Evolutionary conservation across 2,113 vertebrate species (phyloP).

Genomic region (Eulemur macaco): DNA sequence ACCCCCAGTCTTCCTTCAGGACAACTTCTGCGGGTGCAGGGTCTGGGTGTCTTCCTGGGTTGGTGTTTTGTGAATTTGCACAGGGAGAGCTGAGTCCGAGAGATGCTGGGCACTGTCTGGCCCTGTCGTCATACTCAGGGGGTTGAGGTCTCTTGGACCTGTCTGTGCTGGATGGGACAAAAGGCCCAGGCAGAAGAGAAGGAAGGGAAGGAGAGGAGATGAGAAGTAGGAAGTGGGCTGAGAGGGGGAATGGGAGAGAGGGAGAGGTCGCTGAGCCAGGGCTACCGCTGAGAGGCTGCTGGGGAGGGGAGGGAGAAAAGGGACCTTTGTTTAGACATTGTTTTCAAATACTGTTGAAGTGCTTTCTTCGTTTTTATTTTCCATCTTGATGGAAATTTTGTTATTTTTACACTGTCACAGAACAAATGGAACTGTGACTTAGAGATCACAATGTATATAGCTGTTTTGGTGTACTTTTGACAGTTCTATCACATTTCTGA

Average conservation of each 20-base stretch:
- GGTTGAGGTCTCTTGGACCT: not conserved
- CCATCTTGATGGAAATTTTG: slow-evolving; percentile 65
- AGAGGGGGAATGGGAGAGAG: not conserved
- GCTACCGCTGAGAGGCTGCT: not conserved
- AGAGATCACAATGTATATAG: slow-evolving; percentile 51
- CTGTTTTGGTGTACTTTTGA: slow-evolving; percentile 67
- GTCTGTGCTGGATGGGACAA: not conserved
- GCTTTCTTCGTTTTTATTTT: slow-evolving; percentile 62
- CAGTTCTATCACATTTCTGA: slow-evolving; percentile 67
- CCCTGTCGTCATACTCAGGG: not conserved
- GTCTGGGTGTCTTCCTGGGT: not conserved
- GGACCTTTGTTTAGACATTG: not conserved
- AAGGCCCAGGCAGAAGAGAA: not conserved
- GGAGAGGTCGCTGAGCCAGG: not conserved
- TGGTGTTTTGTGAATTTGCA: not conserved
- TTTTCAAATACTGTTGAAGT: slow-evolving; percentile 44
- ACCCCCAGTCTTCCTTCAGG: not conserved
- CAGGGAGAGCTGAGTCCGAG: not conserved
- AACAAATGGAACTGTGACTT: slow-evolving; percentile 69
- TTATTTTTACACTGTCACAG: slow-evolving; percentile 70
- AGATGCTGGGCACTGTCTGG: not conserved
- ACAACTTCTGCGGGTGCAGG: not conserved
- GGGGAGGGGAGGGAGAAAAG: not conserved
- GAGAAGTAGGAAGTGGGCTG: too few species aligned
- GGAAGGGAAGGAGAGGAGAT: not conserved